phyloP scores from a whole-genome alignment of 2,113 vertebrate genomes.

The Apus apus region DNA sequence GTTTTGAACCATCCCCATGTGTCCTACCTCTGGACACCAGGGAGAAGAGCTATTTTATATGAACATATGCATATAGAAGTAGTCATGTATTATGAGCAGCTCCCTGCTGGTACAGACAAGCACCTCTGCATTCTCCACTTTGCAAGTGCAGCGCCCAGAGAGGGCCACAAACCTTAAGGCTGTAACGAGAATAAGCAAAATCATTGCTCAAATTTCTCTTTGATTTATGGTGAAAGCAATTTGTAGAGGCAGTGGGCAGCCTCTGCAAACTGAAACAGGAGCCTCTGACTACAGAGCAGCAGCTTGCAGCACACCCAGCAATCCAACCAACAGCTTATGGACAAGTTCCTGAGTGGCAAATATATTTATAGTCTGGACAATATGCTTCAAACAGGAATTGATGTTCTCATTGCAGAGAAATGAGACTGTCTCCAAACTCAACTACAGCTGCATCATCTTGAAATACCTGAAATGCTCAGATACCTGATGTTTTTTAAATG shows the following conservation, averaged over 20 bases:
- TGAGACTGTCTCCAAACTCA: not conserved
- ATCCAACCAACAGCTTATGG: not conserved
- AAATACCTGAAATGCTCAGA: not conserved
- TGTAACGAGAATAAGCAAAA: not conserved
- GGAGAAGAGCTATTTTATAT: not conserved
- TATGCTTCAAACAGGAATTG: not conserved
- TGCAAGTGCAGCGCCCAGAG: not conserved
- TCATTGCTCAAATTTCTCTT: not conserved
- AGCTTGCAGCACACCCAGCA: not conserved
- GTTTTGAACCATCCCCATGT: not conserved
- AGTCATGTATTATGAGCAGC: fast-evolving
- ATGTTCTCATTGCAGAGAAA: not conserved
- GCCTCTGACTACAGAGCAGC: not conserved
- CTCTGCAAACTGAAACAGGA: not conserved
- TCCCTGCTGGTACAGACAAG: not conserved
- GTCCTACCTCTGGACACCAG: fast-evolving
- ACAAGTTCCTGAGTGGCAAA: not conserved
- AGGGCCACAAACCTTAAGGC: not conserved
- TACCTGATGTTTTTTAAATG: not conserved
- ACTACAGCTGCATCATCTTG: not conserved
- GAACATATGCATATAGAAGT: not conserved
- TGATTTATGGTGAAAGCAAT: not conserved
- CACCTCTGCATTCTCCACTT: not conserved
- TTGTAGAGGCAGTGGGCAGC: not conserved
- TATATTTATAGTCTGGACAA: not conserved